Conservation (phyloP, 2,113 vertebrate genomes). For the Sula dactylatra region DNA sequence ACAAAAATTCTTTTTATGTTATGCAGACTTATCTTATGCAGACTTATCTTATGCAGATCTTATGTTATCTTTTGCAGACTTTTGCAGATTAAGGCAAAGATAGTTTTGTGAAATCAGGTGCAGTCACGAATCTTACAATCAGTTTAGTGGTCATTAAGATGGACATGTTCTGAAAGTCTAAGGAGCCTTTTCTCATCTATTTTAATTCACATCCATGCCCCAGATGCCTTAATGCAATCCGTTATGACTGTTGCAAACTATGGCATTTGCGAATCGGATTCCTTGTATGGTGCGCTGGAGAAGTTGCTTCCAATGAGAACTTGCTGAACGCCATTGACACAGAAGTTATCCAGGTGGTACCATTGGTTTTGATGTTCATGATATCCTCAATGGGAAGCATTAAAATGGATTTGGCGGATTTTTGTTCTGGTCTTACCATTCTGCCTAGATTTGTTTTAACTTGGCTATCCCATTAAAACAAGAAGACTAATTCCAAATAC, state of each 20-base stretch:
- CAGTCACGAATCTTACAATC: not conserved
- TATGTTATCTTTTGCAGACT: not conserved
- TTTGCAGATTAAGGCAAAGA: not conserved
- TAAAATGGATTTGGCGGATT: not conserved
- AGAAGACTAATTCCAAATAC: not conserved
- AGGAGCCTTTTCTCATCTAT: not conserved
- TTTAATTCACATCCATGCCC: not conserved
- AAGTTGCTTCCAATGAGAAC: not conserved
- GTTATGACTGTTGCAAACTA: accelerated
- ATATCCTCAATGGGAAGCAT: not conserved
- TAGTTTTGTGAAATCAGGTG: not conserved
- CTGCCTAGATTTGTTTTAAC: not conserved
- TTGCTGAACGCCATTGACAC: not conserved
- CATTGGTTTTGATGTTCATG: not conserved
- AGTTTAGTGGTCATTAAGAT: not conserved
- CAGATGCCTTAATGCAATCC: not conserved
- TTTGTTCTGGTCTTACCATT: not conserved
- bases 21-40: not conserved
- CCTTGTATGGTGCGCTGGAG: not conserved
- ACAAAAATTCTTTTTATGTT: no score
- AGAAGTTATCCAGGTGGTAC: not conserved
- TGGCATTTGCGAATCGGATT: not conserved
- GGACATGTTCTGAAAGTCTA: not conserved
- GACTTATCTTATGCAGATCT: no score
- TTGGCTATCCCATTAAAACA: not conserved